Percentiles rank a stretch among this genome's conserved stretches.
phyloP scores from a whole-genome alignment of 2,113 vertebrate genomes.

The Brachirus orientalis region DNA sequence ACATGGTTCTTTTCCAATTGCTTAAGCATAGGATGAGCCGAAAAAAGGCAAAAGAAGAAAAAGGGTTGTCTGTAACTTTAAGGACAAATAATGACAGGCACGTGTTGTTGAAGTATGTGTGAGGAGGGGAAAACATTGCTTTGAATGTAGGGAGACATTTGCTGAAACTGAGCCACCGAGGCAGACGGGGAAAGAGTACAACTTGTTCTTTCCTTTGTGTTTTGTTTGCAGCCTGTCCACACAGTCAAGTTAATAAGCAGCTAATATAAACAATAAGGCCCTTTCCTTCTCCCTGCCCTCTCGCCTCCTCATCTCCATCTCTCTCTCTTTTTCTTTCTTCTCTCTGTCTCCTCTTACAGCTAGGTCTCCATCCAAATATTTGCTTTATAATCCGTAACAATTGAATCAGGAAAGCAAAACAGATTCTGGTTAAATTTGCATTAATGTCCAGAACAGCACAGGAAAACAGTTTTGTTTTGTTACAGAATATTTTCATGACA shows the following conservation, averaged over 20 bases:
- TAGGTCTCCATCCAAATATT: conserved; percentile 10
- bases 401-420: conserved; percentile 17
- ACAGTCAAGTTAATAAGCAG: conserved; percentile 69
- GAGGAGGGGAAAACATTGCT: conserved; percentile 52
- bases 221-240: conserved; percentile 63
- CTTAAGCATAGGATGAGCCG: conserved; percentile 68
- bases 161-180: conserved; percentile 60
- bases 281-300: conserved; percentile 13
- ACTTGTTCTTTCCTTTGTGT: conserved; percentile 70
- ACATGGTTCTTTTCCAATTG: conserved; percentile 57
- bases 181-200: conserved; percentile 64
- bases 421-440: neutral
- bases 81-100: conserved; percentile 82
- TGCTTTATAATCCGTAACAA: conserved; percentile 16
- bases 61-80: conserved; percentile 70
- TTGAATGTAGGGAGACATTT: conserved; percentile 41
- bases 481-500: neutral
- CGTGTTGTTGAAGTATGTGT: conserved; percentile 39
- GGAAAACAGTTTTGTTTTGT: neutral
- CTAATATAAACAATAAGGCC: conserved; percentile 66
- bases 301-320: neutral
- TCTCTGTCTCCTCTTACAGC: neutral
- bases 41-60: conserved; percentile 29
- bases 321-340: neutral
- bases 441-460: neutral